Percentiles rank a stretch among this genome's conserved stretches.
phyloP scores from a whole-genome alignment of 2,888 invertebrate genomes.

The Metalampra italica region DNA sequence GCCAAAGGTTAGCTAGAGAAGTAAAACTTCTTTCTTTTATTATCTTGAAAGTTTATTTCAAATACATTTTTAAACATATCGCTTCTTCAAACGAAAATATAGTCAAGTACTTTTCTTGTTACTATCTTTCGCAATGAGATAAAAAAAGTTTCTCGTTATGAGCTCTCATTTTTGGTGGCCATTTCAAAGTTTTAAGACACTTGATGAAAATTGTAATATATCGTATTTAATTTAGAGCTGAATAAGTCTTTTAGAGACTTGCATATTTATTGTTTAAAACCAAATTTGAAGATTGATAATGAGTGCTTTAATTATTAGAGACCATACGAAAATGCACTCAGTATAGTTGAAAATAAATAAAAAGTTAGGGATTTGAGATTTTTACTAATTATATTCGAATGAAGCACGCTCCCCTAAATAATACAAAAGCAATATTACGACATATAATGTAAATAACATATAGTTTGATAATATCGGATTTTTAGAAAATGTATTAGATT shows the following conservation, averaged over 20 bases:
- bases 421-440: constrained; percentile 78
- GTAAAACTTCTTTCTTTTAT: constrained; percentile 55
- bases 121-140: no score
- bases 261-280: constrained; percentile 65
- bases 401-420: constrained; percentile 75
- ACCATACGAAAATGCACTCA: constrained; percentile 64
- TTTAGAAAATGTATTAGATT: constrained; percentile 74
- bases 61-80: no score
- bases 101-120: neutral
- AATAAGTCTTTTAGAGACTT: constrained; percentile 66
- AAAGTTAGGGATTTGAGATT: constrained; percentile 71
- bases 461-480: constrained; percentile 76
- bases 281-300: constrained; percentile 61
- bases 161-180: constrained; percentile 38
- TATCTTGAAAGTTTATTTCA: neutral
- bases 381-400: constrained; percentile 67
- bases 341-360: constrained; percentile 60
- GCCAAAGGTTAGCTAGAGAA: constrained; percentile 73
- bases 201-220: constrained; percentile 49
- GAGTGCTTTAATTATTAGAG: constrained; percentile 73
- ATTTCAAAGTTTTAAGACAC: constrained; percentile 40
- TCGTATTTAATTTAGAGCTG: constrained; percentile 56
- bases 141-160: neutral
- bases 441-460: constrained; percentile 75
- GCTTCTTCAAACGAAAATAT: no score